A percentile compares a stretch with the other conserved stretches of the same genome.
Evolutionary conservation across 2,797 vertebrate genomes (phyloP).

Genomic region (Sebastes glaucus): DNA sequence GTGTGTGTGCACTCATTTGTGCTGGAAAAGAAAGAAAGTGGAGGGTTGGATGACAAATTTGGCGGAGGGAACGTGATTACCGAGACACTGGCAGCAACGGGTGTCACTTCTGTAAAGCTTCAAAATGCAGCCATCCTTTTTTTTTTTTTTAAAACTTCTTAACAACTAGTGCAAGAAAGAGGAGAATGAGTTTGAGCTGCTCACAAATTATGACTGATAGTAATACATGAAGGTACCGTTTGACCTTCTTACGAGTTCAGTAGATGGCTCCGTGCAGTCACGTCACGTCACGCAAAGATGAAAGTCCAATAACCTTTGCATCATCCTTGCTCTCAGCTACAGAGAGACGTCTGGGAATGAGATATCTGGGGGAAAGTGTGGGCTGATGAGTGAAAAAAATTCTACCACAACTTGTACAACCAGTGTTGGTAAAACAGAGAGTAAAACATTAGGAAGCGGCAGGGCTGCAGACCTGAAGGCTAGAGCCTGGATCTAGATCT

Average conservation of each 20-base stretch:
- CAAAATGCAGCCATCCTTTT: slow-evolving; percentile 33
- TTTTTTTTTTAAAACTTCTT: slow-evolving; percentile 25
- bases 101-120: slow-evolving; percentile 51
- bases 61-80: slow-evolving; percentile 59
- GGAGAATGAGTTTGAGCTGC: slow-evolving; percentile 32
- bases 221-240: slow-evolving; percentile 35
- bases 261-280: slow-evolving; percentile 33
- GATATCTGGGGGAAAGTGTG: slow-evolving; percentile 40
- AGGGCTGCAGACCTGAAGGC: neutral
- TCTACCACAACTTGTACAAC: slow-evolving; percentile 4
- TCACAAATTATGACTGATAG: slow-evolving; percentile 42
- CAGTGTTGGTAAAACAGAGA: slow-evolving; percentile 4
- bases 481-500: neutral
- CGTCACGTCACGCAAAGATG: slow-evolving; percentile 59
- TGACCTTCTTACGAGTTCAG: slow-evolving; percentile 58
- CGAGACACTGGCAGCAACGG: slow-evolving; percentile 48
- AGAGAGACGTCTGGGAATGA: slow-evolving; percentile 52
- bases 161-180: slow-evolving; percentile 7
- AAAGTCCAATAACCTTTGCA: slow-evolving; percentile 74
- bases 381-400: slow-evolving; percentile 36
- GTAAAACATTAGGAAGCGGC: slow-evolving; percentile 7
- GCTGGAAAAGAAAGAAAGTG: slow-evolving; percentile 48
- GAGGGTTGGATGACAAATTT: slow-evolving; percentile 66
- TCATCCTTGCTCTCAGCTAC: slow-evolving; percentile 60
- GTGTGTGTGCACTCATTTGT: slow-evolving; percentile 50